Percentiles rank a stretch among this genome's conserved stretches.
Conservation (phyloP, 2,888 invertebrate species). For the Synanthedon tipuliformis region DNA sequence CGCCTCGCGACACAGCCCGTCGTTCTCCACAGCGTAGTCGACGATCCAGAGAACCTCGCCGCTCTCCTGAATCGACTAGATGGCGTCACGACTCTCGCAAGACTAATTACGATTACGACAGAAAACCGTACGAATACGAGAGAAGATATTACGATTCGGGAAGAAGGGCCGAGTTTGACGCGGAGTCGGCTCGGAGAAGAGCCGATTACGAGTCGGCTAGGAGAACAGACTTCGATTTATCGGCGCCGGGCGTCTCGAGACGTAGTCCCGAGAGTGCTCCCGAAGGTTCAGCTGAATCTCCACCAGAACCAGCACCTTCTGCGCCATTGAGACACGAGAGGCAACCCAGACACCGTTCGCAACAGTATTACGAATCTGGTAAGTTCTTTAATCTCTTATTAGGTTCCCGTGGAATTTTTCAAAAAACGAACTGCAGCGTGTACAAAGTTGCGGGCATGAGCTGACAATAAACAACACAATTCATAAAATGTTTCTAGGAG, state of each 20-base stretch:
- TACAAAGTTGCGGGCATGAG: no score
- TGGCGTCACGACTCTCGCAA: conserved; percentile 61
- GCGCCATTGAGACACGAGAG: conserved; percentile 53
- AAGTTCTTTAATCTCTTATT: conserved; percentile 11
- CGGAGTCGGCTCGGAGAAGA: conserved; percentile 51
- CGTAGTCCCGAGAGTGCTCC: conserved; percentile 62
- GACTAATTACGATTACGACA: conserved; percentile 55
- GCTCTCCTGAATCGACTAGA: conserved; percentile 56
- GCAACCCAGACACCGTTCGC: conserved; percentile 47
- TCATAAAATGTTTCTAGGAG: no score
- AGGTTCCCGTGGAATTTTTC: no score
- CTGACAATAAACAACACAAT: no score
- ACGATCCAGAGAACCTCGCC: conserved; percentile 51
- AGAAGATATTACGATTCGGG: conserved; percentile 47
- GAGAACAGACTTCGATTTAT: conserved; percentile 58
- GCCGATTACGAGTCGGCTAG: conserved; percentile 64
- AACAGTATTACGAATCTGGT: conserved; percentile 66
- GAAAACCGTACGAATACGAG: conserved; percentile 57
- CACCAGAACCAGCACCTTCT: conserved; percentile 63
- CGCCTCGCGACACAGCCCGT: conserved; percentile 75
- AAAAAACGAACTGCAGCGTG: no score
- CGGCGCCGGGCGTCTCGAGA: conserved; percentile 50
- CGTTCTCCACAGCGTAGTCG: conserved; percentile 58
- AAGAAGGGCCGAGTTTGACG: conserved; percentile 49
- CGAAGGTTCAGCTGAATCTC: conserved; percentile 57